Conservation (phyloP, 23 tunicate species). For the Botrylloides violaceus region DNA sequence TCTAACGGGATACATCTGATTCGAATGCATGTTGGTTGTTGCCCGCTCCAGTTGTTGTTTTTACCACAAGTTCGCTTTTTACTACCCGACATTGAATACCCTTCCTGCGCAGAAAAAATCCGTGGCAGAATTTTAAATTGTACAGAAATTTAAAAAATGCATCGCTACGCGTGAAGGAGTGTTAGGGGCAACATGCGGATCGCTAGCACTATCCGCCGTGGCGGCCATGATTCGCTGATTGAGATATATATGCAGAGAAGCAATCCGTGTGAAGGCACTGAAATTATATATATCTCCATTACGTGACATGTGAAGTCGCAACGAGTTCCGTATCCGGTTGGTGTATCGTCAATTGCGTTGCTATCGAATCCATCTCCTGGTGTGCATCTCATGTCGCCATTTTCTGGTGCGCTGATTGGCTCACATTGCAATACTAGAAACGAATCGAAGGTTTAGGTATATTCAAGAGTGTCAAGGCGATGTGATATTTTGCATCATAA, state of each 20-base stretch:
- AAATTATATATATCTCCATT: no score
- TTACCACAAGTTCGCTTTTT: slow-evolving; percentile 32
- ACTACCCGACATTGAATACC: slow-evolving; percentile 54
- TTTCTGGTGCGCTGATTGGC: slow-evolving; percentile 9
- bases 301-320: slow-evolving; percentile 18
- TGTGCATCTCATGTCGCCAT: slow-evolving; percentile 26
- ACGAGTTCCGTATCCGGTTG: slow-evolving; percentile 2
- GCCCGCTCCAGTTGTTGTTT: slow-evolving; percentile 64
- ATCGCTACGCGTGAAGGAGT: no score
- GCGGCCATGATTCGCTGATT: no score
- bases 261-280: no score
- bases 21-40: slow-evolving; percentile 38
- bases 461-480: no score
- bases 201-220: no score
- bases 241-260: no score
- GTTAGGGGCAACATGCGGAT: no score
- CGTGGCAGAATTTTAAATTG: background rate
- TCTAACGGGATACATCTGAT: slow-evolving; percentile 75
- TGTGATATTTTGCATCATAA: no score
- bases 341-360: background rate
- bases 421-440: slow-evolving; percentile 15
- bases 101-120: slow-evolving; percentile 36
- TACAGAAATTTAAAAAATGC: no score
- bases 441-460: no score
- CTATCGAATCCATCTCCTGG: slow-evolving; percentile 4